These are phyloP conservation scores for Hylaeus volcanicus DNA, from an alignment of 1,140 invertebrate genomes.

Conservation along the genomic window DNA sequence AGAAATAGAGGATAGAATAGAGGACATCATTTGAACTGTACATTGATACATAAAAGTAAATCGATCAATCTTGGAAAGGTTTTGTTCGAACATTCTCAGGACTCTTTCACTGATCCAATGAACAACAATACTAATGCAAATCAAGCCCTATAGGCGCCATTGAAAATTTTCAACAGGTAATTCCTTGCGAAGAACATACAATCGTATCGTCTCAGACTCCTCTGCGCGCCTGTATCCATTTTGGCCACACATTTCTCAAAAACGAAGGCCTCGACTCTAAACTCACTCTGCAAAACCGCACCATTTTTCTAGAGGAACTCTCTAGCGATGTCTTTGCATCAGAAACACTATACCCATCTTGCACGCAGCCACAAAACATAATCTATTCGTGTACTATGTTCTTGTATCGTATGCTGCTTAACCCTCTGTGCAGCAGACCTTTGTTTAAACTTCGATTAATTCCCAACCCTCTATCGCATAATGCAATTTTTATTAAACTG, in stretches of 20 bases:
- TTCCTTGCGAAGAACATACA: too few relatives aligned
- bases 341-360: constrained; percentile 2
- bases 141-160: not conserved
- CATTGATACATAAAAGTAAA: too few relatives aligned
- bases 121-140: not conserved
- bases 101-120: too few relatives aligned
- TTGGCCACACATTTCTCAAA: not conserved
- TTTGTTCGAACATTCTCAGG: not conserved
- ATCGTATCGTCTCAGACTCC: not conserved
- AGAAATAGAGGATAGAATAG: too few relatives aligned
- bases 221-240: not conserved
- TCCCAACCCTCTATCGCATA: too few relatives aligned
- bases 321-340: not conserved
- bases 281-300: not conserved
- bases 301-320: not conserved
- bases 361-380: not conserved
- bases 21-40: too few relatives aligned
- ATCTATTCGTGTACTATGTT: not conserved
- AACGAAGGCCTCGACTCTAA: not conserved
- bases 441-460: not conserved
- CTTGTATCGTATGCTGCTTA: not conserved
- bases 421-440: not conserved
- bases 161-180: too few relatives aligned
- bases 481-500: too few relatives aligned
- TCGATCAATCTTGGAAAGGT: too few relatives aligned